Evolutionary conservation across 2,888 invertebrate species (phyloP).

Genomic region (Epiperipatus broadwayi): DNA sequence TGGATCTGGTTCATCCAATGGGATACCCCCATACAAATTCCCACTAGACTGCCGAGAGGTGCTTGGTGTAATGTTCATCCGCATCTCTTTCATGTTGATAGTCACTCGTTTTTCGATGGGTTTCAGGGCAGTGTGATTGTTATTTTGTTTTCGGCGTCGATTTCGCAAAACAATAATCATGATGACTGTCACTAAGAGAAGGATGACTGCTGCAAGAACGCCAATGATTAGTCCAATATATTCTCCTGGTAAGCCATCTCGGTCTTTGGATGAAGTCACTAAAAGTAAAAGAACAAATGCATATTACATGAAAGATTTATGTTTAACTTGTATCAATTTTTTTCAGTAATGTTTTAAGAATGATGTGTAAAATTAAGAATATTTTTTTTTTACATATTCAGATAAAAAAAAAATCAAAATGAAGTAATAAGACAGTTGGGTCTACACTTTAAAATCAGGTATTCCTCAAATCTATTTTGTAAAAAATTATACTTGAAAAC

Average conservation of each 20-base stretch:
- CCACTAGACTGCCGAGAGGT: conserved; percentile 24
- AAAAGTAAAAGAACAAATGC: too few relatives aligned
- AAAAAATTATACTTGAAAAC: too few relatives aligned
- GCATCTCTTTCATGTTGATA: conserved; percentile 50
- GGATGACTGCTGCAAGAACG: conserved; percentile 50
- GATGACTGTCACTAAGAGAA: conserved; percentile 49
- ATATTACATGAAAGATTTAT: too few relatives aligned
- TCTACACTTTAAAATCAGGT: too few relatives aligned
- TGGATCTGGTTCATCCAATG: conserved; percentile 26
- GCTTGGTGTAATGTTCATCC: conserved; percentile 19
- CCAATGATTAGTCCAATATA: conserved; percentile 58
- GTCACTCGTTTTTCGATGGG: conserved; percentile 41
- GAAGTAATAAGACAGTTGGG: too few relatives aligned
- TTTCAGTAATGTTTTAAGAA: too few relatives aligned
- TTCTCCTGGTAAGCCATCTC: conserved; percentile 28
- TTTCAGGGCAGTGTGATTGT: conserved; percentile 23
- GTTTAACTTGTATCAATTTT: too few relatives aligned
- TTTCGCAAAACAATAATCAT: conserved; percentile 50
- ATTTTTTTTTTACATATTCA: too few relatives aligned
- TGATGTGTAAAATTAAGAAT: too few relatives aligned
- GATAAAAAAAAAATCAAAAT: too few relatives aligned
- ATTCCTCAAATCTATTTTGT: too few relatives aligned
- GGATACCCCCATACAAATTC: conserved; percentile 29
- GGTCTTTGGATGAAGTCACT: not conserved
- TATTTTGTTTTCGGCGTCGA: conserved; percentile 42